phyloP scores from a whole-genome alignment of 1,140 invertebrate genomes.

The Sarcophaga peregrina region DNA sequence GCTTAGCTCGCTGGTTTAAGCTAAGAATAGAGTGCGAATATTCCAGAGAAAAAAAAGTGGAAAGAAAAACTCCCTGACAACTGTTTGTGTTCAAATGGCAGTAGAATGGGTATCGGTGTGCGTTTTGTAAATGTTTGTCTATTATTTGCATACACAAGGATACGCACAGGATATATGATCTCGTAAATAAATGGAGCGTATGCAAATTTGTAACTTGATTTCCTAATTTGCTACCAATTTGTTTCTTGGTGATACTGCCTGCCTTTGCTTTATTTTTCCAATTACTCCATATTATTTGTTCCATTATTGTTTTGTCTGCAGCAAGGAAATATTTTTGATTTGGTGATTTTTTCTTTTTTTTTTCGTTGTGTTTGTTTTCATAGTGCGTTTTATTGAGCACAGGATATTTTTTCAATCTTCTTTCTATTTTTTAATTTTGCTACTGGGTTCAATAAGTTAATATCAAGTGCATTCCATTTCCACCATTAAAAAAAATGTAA shows the following conservation, averaged over 20 bases:
- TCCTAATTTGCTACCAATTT: constrained; percentile 44
- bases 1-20: background rate
- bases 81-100: background rate
- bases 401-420: too few species aligned
- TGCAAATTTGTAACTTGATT: constrained; percentile 45
- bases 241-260: constrained; percentile 31
- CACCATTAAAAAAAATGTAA: background rate
- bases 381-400: background rate
- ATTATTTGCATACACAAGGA: constrained; percentile 35
- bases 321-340: constrained; percentile 32
- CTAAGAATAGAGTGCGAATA: background rate
- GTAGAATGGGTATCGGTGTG: background rate
- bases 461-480: constrained; percentile 32
- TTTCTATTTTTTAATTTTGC: constrained; percentile 32
- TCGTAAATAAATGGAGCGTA: constrained; percentile 43
- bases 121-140: constrained; percentile 29
- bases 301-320: constrained; percentile 24
- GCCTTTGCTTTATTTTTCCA: background rate
- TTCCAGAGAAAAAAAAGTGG: too few species aligned
- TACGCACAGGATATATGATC: constrained; percentile 24
- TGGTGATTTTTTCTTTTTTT: background rate
- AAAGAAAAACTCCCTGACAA: background rate
- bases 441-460: constrained; percentile 38
- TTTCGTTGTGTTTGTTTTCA: background rate
- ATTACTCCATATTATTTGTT: background rate